Conservation (phyloP, 2,888 invertebrate genomes). For the Phanerotoma sp. region DNA sequence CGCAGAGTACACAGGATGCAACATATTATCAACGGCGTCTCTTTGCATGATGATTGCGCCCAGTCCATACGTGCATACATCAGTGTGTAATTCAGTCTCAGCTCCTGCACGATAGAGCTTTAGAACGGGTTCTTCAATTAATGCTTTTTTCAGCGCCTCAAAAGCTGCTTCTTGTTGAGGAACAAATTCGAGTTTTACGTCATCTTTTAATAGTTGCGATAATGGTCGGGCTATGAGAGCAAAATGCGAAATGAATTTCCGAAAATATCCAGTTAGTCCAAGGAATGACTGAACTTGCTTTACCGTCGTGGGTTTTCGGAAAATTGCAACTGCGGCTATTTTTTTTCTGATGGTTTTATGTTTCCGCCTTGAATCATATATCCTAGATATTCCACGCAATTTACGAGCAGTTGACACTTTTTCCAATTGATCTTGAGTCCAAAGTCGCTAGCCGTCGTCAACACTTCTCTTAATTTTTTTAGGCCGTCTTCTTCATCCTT, state of each 20-base stretch:
- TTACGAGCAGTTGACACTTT: not conserved
- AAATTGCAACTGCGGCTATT: not conserved
- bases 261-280: not conserved
- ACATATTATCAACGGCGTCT: constrained; percentile 21
- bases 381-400: not conserved
- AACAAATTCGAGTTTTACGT: not conserved
- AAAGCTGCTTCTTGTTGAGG: not conserved
- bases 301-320: not conserved
- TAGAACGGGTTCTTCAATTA: constrained; percentile 16
- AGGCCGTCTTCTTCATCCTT: too few species aligned
- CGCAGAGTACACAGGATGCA: too few species aligned
- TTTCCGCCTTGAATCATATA: not conserved
- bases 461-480: not conserved
- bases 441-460: not conserved
- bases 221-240: not conserved
- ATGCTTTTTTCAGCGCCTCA: not conserved
- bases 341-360: not conserved
- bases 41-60: constrained; percentile 34
- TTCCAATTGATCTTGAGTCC: not conserved
- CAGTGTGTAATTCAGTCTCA: constrained; percentile 29
- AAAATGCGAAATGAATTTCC: not conserved
- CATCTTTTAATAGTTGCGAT: not conserved
- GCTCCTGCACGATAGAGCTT: constrained; percentile 20
- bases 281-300: not conserved
- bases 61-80: constrained; percentile 24